Evolutionary conservation across 2,888 invertebrate genomes (phyloP), one percentile per base, ranked within the genome.

Genomic region (Dasypolia templi): DNA sequence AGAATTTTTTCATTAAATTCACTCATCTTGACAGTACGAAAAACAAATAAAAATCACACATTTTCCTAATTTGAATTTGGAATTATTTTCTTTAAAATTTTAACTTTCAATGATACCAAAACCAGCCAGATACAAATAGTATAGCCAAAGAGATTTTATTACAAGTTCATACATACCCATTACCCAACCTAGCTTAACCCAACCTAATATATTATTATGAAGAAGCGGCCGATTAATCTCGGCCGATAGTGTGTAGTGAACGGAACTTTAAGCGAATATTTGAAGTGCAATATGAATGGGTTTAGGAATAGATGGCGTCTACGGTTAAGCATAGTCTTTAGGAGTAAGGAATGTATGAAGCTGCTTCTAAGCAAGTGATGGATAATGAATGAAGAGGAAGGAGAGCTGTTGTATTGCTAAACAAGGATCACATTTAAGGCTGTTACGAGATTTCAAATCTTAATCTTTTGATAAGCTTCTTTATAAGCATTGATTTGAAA

Each of bases 231-330:
- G n/a, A 76, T 79, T 70, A 66, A 81, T 79, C 46, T 66, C n/a
- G 29, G 70, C 65, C 44, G 39, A 26, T 44, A 61, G 51, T 58
- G 29, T n/a, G 49, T 59, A 49, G 56, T 49, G 12, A 29, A 29
- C 39, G 49, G 56, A 71, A 65, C 46, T 59, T 6, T 32, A 39
- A 4, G 55, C 56, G 56, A 81, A 81, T 81, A 81, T 72, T 77
- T 80, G 62, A 80, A 72, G 72, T 72, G 66, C 49, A 81, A 71
- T 76, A 81, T 81, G 66, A 63, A 81, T 77, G 72, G 49, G 49
- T 66, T 62, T 63, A 66, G 66, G 51, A 79, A 79, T 79, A 81
- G 46, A 58, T 49, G 42, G 63, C 42, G 53, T 59, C 32, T 76
- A 35, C 46, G 11, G n/a, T 39, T 72, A n/a, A n/a, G n/a, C n/a